Evolutionary conservation across 2,888 invertebrate species (phyloP).

Genomic region (Drosophila cracens): DNA sequence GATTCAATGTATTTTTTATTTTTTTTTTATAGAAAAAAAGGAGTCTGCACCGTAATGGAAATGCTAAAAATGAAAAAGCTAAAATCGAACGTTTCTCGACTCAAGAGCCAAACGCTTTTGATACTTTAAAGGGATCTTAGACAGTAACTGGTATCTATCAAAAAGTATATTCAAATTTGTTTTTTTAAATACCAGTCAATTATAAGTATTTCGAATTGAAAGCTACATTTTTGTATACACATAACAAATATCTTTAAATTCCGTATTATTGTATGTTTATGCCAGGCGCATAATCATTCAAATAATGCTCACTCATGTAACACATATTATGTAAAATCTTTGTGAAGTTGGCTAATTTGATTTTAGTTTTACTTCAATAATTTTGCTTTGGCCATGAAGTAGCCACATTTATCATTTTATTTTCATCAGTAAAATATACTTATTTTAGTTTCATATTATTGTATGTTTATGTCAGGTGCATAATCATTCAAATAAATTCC

Average conservation of each 20-base stretch:
- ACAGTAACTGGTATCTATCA: too few relatives aligned
- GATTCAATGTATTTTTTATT: neutral
- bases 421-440: neutral
- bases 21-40: slow-evolving; percentile 2
- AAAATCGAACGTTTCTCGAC: neutral
- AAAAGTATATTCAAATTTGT: too few relatives aligned
- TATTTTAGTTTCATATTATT: neutral
- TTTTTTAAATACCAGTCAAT: too few relatives aligned
- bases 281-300: slow-evolving; percentile 20
- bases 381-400: neutral
- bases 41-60: neutral
- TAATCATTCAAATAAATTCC: slow-evolving; percentile 18
- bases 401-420: neutral
- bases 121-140: too few relatives aligned
- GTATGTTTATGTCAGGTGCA: slow-evolving; percentile 20
- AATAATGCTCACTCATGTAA: slow-evolving; percentile 5
- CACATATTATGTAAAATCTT: neutral
- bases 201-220: too few relatives aligned
- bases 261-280: slow-evolving; percentile 8
- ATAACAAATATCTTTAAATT: too few relatives aligned
- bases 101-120: too few relatives aligned
- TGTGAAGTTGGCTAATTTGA: neutral
- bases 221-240: too few relatives aligned
- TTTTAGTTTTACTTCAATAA: neutral
- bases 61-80: neutral